phyloP scores from a whole-genome alignment of 23 tunicate species.

The Halocynthia roretzi region DNA sequence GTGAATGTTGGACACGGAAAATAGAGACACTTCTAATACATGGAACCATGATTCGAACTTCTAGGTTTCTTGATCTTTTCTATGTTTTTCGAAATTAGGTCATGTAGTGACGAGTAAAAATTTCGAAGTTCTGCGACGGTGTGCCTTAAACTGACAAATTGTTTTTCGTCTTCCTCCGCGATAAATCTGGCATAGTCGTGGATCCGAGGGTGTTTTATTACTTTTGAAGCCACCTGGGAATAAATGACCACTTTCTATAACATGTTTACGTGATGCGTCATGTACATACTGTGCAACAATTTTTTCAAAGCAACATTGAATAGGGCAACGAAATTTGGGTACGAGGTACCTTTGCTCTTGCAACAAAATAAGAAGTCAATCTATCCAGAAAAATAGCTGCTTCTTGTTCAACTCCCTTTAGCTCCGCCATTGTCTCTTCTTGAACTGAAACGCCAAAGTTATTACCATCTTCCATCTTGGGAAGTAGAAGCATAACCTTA shows the following conservation, averaged over 20 bases:
- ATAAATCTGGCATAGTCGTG: conserved; percentile 57
- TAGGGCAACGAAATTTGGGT: not conserved
- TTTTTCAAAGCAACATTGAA: not conserved
- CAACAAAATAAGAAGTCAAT: conserved; percentile 34
- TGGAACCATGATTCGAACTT: conserved; percentile 6
- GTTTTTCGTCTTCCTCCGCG: conserved; percentile 69
- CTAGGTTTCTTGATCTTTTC: conserved; percentile 67
- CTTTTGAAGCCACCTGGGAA: conserved; percentile 47
- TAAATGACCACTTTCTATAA: not conserved
- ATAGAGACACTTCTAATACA: conserved; percentile 20
- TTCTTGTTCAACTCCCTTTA: conserved; percentile 60
- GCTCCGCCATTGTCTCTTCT: conserved; percentile 60
- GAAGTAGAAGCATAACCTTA: conserved; percentile 70
- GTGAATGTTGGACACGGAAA: too few species aligned
- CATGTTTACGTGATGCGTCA: too few species aligned
- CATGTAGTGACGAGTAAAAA: conserved; percentile 69
- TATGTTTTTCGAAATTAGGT: conserved; percentile 56
- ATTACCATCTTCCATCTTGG: conserved; percentile 80
- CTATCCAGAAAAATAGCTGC: conserved; percentile 34
- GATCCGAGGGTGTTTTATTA: conserved; percentile 52
- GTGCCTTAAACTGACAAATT: conserved; percentile 53
- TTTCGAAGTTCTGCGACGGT: conserved; percentile 59
- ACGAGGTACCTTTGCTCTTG: conserved; percentile 53
- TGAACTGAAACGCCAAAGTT: conserved; percentile 80
- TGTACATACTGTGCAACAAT: too few species aligned